Evolutionary conservation across 35 echinoderm and acorn worm species (phyloP).

Genomic region (Strongylocentrotus purpuratus): DNA sequence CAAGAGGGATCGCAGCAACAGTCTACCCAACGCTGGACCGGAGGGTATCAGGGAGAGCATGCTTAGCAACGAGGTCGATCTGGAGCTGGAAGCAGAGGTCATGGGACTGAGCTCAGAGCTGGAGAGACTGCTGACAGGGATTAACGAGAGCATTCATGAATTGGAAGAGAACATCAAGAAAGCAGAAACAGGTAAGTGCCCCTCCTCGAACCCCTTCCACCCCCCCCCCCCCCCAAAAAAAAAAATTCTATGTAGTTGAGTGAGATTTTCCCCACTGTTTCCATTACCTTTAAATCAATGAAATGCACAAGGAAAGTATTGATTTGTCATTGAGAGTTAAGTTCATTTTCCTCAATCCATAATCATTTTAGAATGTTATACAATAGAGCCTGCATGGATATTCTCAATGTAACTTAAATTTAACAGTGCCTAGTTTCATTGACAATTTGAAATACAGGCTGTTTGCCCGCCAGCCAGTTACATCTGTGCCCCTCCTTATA

Average conservation of each 20-base stretch:
- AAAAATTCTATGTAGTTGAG: no score
- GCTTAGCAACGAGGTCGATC: conserved; percentile 30
- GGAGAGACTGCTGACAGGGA: conserved; percentile 85
- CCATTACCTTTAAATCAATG: no score
- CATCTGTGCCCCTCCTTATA: no score
- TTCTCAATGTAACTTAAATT: not conserved
- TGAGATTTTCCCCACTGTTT: no score
- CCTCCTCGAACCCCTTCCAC: not conserved
- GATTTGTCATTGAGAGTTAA: no score
- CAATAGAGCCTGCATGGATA: no score
- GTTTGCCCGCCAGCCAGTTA: not conserved
- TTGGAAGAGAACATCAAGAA: conserved; percentile 78
- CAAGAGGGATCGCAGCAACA: conserved; percentile 78
- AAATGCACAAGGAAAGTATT: no score
- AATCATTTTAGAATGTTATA: no score
- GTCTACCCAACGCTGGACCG: conserved; percentile 71
- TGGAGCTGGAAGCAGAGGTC: conserved; percentile 70
- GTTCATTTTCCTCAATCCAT: no score
- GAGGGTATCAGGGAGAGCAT: conserved; percentile 52
- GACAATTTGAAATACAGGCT: not conserved
- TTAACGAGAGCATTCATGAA: conserved; percentile 96
- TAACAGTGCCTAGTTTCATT: not conserved
- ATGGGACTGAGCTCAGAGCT: conserved; percentile 74
- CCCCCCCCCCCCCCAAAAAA: no score
- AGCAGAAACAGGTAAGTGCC: conserved; percentile 56